Evolutionary conservation across 2,888 invertebrate genomes (phyloP), one percentile per base, ranked within the genome.

Genomic region (Agrotis puta): DNA sequence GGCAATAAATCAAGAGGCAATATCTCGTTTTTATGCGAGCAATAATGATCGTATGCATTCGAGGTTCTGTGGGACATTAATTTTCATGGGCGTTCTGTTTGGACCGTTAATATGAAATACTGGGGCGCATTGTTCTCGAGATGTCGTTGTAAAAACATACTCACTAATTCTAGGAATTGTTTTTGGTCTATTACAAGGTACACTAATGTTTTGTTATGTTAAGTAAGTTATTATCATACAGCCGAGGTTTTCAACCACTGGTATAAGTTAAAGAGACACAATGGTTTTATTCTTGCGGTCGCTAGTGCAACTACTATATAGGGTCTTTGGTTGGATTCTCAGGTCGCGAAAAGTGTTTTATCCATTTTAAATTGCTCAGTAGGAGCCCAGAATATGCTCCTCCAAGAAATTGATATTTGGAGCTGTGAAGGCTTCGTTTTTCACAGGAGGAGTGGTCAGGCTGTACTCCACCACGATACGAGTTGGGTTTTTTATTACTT

Each of bases 91-190:
- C 77, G 78, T 82, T 87, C 85, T 89, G 90, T 89, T 83, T 72
- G 74, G 84, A 79, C 83, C 89, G 88, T 91, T 91, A 90, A 87
- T 90, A 88, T 89, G 90, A 90, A 88, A 88, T 89, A 91, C 85
- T 84, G 87, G 68, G 64, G 63, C 65, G 76, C 76, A 79, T 84
- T 85, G 79, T 87, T 81, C 74, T 45, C 70, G 73, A 77, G 78
- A 82, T 81, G 81, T 82, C 68, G 67, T 64, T 67, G 73, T 71
- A 77, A 80, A 77, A 79, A 81, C 82, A 54, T 51, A 54, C 56
- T 57, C 64, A 48, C 72, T 58, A 81, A 56, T 53, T 24, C 39
- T 63, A 56, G 54, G 18, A 39, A 14, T 57, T 57, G 39, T 53
- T 39, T 48, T 22, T 6, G n/a, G 53, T 74, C 5, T 24, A 69